Base-by-base conservation (phyloP, 2,888 invertebrate genomes). In the Orchesella flavescens region DNA sequence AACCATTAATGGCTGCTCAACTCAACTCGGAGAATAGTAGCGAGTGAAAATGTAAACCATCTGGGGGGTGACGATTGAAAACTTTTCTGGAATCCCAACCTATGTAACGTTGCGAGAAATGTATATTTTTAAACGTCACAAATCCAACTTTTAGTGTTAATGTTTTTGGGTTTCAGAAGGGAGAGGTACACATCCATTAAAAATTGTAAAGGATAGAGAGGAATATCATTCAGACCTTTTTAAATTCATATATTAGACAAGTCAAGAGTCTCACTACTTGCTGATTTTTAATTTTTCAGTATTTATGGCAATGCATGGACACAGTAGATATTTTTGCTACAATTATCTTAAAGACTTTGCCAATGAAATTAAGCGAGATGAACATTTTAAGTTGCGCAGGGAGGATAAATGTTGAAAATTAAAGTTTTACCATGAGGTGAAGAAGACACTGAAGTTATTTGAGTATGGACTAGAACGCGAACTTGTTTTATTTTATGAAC, bases 91-190 rank as follows among this genome's bases (percentile, higher is more conserved):
- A n/a, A n/a, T n/a, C n/a, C n/a, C n/a, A n/a, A n/a, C n/a, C n/a
- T n/a, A n/a, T n/a, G n/a, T n/a, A n/a, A n/a, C n/a, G n/a, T n/a
- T n/a, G n/a, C n/a, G n/a, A n/a, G n/a, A n/a, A n/a, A 63, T 74
- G 21, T 13, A 1, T 21, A 44, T 21, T 2, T 74, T 61, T 74
- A 63, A 74, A 63, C n/a, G 49, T n/a, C 0, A 23, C 44, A n/a
- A 74, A 74, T 23, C 46, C 46, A 7, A 4, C 1, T 21, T 74
- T 74, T 46, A 46, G 46, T 63, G 74, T 74, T 2, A 63, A 61
- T 23, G 24, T 49, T 2, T 74, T 63, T n/a, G n/a, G n/a, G n/a
- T n/a, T n/a, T n/a, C n/a, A n/a, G n/a, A n/a, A n/a, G n/a, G n/a
- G n/a, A n/a, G n/a, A n/a, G n/a, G n/a, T n/a, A n/a, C n/a, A n/a